Conservation (phyloP, 2,888 invertebrate genomes). For the Nomada ruficornis region DNA sequence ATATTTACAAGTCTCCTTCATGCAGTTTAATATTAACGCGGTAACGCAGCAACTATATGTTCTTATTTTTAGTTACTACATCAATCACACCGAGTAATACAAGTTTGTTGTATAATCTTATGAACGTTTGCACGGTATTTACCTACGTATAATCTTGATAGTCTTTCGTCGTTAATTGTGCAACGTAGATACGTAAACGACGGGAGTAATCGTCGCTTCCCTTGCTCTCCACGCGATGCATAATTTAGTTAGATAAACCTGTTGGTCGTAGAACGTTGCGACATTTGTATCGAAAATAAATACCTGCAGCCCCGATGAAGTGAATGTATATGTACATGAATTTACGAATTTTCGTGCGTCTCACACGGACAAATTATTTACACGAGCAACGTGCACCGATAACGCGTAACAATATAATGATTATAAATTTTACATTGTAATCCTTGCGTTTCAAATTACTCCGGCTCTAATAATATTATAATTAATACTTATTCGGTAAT, state of each 20-base stretch:
- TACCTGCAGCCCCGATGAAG: neutral
- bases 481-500: no score
- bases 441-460: no score
- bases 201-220: neutral
- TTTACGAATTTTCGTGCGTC: no score
- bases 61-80: neutral
- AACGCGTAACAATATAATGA: no score
- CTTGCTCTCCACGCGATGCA: neutral
- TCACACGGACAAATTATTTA: neutral
- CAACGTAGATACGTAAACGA: neutral
- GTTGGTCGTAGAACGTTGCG: neutral
- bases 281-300: neutral
- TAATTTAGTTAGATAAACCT: conserved; percentile 4
- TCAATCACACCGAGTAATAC: neutral
- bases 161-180: conserved; percentile 22
- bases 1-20: conserved; percentile 9
- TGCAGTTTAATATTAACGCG: neutral
- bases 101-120: neutral
- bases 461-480: no score
- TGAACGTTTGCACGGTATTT: neutral
- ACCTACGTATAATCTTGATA: neutral
- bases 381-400: no score
- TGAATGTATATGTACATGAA: neutral
- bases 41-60: no score
- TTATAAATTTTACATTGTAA: no score